A percentile compares a stretch with the other conserved stretches of the same genome.
These are phyloP conservation scores for Papilio elwesi DNA, from an alignment of 2,888 invertebrate genomes.

Conservation along the genomic window DNA sequence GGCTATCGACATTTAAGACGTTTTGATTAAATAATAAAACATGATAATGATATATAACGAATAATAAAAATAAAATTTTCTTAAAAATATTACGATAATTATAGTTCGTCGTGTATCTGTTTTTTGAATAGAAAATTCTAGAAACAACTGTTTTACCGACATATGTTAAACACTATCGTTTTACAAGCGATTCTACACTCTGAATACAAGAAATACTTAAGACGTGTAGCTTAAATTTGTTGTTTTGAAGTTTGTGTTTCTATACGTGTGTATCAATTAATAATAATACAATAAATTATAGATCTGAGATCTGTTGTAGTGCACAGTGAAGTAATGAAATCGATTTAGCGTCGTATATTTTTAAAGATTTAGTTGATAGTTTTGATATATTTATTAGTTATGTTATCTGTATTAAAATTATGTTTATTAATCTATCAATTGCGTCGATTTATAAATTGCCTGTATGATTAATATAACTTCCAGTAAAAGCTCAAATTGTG, in stretches of 20 bases:
- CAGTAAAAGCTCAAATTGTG: constrained; percentile 63
- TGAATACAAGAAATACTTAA: background rate
- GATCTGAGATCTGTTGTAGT: constrained; percentile 31
- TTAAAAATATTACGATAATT: background rate
- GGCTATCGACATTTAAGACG: background rate
- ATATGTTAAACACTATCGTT: too few species aligned
- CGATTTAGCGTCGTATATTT: constrained; percentile 3
- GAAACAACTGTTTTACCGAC: too few species aligned
- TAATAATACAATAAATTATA: constrained; percentile 15
- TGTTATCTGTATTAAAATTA: background rate
- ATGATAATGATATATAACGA: background rate
- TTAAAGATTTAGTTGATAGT: background rate
- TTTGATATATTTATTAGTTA: constrained; percentile 15
- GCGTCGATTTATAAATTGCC: background rate
- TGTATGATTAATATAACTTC: constrained; percentile 54
- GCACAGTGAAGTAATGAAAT: constrained; percentile 16
- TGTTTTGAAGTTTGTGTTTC: constrained; percentile 2
- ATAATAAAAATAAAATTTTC: background rate
- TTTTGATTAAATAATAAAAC: background rate
- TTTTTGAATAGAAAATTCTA: too few species aligned
- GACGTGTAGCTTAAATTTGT: constrained; percentile 9
- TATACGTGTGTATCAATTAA: constrained; percentile 8
- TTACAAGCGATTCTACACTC: too few species aligned
- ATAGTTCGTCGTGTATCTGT: background rate
- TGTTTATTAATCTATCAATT: constrained; percentile 8